A percentile compares a stretch with the other conserved stretches of the same genome.
These are phyloP conservation scores for Melieria omissa DNA, from an alignment of 2,888 invertebrate species.

Conservation along the genomic window DNA sequence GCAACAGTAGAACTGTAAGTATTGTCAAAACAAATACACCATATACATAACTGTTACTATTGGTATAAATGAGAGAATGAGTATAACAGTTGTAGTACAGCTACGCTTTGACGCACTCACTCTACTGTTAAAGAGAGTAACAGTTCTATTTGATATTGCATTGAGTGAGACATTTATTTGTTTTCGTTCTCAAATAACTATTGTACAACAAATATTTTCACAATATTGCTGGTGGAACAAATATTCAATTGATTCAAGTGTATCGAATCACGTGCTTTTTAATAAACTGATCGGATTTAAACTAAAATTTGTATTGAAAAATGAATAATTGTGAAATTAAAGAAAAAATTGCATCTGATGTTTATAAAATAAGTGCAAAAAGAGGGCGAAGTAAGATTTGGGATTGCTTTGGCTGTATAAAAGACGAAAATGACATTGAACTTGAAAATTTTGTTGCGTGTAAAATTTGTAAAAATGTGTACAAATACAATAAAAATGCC, in stretches of 20 bases:
- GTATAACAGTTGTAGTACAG: conserved; percentile 27
- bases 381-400: too few species aligned
- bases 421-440: too few species aligned
- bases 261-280: too few species aligned
- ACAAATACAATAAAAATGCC: too few species aligned
- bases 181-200: conserved; percentile 29
- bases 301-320: too few species aligned
- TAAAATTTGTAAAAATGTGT: too few species aligned
- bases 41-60: conserved; percentile 11
- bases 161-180: conserved; percentile 27
- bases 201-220: conserved; percentile 20
- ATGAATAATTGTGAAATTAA: too few species aligned
- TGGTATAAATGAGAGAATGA: conserved; percentile 23
- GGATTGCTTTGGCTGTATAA: too few species aligned
- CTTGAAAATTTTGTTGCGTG: too few species aligned
- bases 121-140: conserved; percentile 15
- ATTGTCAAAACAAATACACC: conserved; percentile 31
- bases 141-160: conserved; percentile 23
- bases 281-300: too few species aligned
- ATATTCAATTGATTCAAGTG: conserved; percentile 19
- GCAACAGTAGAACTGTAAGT: conserved; percentile 27
- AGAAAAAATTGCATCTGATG: too few species aligned
- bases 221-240: conserved; percentile 13
- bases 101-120: conserved; percentile 24
- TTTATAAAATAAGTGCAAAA: too few species aligned